phyloP scores from a whole-genome alignment of 2,888 invertebrate genomes.

The Protonemura montana region DNA sequence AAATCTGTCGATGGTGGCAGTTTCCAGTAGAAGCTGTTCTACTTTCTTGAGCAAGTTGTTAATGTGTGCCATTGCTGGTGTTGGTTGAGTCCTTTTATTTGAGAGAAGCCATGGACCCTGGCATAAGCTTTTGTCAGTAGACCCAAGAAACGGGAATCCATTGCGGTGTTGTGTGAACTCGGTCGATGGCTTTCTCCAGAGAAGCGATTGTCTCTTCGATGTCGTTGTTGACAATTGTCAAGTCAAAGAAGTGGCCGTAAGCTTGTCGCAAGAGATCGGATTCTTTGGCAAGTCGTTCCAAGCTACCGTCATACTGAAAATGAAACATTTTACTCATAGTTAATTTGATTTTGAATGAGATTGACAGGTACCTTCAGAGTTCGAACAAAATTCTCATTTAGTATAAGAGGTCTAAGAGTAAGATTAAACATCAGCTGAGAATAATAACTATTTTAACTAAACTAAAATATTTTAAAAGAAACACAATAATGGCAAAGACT shows the following conservation, averaged over 20 bases:
- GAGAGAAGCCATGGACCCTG: slow-evolving; percentile 48
- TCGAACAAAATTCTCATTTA: no score
- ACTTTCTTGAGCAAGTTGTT: slow-evolving; percentile 35
- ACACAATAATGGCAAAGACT: no score
- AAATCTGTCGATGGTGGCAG: not conserved
- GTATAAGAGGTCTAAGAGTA: no score
- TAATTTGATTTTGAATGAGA: not conserved
- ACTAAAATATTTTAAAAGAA: no score
- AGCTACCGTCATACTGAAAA: slow-evolving; percentile 93
- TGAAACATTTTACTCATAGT: not conserved
- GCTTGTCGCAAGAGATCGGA: slow-evolving; percentile 95
- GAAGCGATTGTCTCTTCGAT: slow-evolving; percentile 97
- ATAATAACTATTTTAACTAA: no score
- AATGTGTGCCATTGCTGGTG: not conserved
- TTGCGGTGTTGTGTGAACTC: slow-evolving; percentile 89
- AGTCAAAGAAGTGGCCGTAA: slow-evolving; percentile 98
- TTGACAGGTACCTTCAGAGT: slow-evolving; percentile 24
- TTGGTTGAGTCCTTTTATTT: slow-evolving; percentile 43
- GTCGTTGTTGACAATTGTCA: slow-evolving; percentile 98
- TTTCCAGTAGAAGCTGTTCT: not conserved
- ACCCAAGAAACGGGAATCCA: slow-evolving; percentile 99
- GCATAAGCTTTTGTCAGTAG: slow-evolving; percentile 71
- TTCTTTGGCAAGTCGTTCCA: slow-evolving; percentile 95
- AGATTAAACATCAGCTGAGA: no score
- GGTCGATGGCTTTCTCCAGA: slow-evolving; percentile 88